Evolutionary conservation across 2,888 invertebrate species (phyloP), one percentile per base, ranked within the genome.

Genomic region (Stegana nigrithorax): DNA sequence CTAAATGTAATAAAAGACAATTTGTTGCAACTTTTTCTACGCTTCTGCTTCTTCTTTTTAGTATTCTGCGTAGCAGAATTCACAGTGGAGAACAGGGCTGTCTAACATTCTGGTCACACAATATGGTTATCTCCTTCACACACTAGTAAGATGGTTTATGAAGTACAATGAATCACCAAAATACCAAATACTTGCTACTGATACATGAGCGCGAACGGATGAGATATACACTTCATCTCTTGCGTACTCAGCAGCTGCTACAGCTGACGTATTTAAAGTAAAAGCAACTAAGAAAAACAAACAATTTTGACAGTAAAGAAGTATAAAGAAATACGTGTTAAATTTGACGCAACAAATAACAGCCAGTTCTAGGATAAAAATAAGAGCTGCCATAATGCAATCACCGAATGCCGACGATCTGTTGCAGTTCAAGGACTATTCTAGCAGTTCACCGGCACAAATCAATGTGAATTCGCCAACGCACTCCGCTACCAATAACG

Each of bases 341-440:
- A 32, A 12, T 23, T 36, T n/a, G 19, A 7, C 29, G 14, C n/a
- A n/a, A 19, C 10, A 19, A 23, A 55, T 32, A 36, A 32, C n/a
- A 55, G 7, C 21, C 1, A 1, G n/a, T 2, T 51, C 5, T 2
- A 51, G n/a, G 10, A 10, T 50, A n/a, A 25, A 23, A 50, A 7
- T 36, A 23, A 12, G 7, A 50, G 59, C 12, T 12, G 12, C 56
- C 58, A 64, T 44, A 25, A 79, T 82, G 82, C 71, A 81, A 55
- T 71, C 75, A 2, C 81, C 71, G 19, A 74, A 90, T 39, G 67
- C 71, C 25, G 81, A 83, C 50, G 91, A 91, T 79, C 85, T 91
- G 67, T 82, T 92, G 65, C 90, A 91, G 66, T 93, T 93, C 75
- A 91, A 92, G 84, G 92, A 93, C 79, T 92, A 90, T 83, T 36